These are phyloP conservation scores for Teleiodes luculella DNA, from an alignment of 2,888 invertebrate genomes.

Conservation along the genomic window DNA sequence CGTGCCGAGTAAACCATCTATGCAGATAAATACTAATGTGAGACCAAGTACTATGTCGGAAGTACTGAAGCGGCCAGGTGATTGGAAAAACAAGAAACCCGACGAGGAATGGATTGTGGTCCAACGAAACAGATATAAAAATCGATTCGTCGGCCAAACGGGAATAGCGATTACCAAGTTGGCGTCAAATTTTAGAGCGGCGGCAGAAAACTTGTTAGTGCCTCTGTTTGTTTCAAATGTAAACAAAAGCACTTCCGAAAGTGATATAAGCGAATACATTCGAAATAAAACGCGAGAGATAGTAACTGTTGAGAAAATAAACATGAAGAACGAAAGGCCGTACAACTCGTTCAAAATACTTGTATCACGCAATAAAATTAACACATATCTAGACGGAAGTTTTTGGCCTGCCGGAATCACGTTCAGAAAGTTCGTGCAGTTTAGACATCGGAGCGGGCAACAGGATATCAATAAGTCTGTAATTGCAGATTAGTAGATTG, in stretches of 20 bases:
- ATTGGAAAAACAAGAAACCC: background rate
- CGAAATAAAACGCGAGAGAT: slow-evolving; percentile 4
- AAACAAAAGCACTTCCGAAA: slow-evolving; percentile 5
- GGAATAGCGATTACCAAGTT: background rate
- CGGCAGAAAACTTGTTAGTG: background rate
- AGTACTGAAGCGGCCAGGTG: background rate
- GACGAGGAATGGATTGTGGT: background rate
- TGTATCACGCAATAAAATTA: background rate
- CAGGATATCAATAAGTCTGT: background rate
- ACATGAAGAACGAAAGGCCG: background rate
- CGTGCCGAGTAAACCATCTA: no score
- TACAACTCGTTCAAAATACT: background rate
- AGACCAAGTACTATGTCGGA: background rate
- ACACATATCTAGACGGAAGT: background rate
- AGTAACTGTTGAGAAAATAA: background rate
- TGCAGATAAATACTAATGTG: background rate
- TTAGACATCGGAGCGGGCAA: slow-evolving; percentile 7
- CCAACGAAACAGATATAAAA: background rate
- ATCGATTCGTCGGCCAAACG: slow-evolving; percentile 4
- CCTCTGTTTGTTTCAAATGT: background rate
- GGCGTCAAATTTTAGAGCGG: background rate
- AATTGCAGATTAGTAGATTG: background rate
- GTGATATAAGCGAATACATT: slow-evolving; percentile 15
- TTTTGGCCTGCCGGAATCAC: background rate
- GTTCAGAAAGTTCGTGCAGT: background rate